Evolutionary conservation across 2,113 vertebrate genomes (phyloP).

Genomic region (Rhinopomastus cyanomelas): DNA sequence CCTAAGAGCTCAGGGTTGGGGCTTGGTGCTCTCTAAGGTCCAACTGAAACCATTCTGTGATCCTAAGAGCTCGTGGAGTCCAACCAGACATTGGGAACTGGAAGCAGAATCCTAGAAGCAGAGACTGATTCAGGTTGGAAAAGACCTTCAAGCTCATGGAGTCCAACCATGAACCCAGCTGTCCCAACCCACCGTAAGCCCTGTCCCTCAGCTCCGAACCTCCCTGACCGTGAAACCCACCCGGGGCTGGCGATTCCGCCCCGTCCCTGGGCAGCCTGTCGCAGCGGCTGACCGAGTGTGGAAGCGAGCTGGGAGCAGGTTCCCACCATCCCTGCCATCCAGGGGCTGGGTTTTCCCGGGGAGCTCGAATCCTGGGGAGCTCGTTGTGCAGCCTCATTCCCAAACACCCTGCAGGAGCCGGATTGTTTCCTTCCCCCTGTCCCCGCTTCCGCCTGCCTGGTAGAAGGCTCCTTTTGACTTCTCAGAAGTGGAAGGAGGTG

Average conservation of each 20-base stretch:
- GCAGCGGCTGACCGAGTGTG: not conserved
- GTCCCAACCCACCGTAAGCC: too few species aligned
- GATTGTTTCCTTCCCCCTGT: not conserved
- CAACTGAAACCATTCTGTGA: accelerated
- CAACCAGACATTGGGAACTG: not conserved
- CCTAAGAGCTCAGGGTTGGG: too few species aligned
- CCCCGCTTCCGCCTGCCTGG: not conserved
- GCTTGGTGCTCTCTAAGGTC: too few species aligned
- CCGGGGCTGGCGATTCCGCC: too few species aligned
- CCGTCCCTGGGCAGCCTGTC: too few species aligned
- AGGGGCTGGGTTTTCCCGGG: not conserved
- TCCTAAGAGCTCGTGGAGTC: too few species aligned
- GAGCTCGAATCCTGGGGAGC: not conserved
- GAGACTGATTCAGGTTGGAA: too few species aligned
- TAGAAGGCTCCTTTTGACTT: not conserved
- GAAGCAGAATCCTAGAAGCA: not conserved
- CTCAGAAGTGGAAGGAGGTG: not conserved
- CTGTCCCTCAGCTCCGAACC: too few species aligned
- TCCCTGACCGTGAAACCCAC: too few species aligned
- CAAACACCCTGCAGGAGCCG: not conserved
- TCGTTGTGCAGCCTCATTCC: not conserved
- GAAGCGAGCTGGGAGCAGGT: too few species aligned
- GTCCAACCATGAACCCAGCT: too few species aligned
- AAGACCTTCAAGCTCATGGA: too few species aligned
- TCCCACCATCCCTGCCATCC: accelerated